Base-by-base conservation (phyloP, 1,140 invertebrate genomes). In the Drosophila hydei region DNA sequence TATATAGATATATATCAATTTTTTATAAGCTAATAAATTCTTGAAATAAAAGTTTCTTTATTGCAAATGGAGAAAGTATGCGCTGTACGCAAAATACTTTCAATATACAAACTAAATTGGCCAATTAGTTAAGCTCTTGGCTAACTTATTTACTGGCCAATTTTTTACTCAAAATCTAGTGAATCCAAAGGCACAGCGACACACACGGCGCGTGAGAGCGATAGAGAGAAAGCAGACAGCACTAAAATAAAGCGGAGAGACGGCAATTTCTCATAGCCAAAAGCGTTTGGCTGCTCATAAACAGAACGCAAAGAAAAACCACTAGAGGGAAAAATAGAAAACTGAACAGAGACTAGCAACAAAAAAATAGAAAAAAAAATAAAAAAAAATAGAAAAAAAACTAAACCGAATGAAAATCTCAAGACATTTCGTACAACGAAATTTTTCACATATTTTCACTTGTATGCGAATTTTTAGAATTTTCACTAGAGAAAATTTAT, bases 361-460 rank as follows among this genome's bases (percentile, higher is more conserved):
- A 68, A 51, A 19, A 30, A 58, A 71, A 16, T 56, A 58, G 61
- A 67, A 42, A 18, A 43, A 55, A 62, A 50, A 52, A 56, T 43
- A 48, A 61, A 69, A 61, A 55, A 71, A 47, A 62, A 62, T 69
- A 60, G 50, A 61, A 42, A 71, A 64, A 77, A 72, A 72, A 83
- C 72, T 71, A 68, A 83, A 75, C 63, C 75, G 51, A 89, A 79
- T 79, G 84, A 88, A 88, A 88, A 88, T 89, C 72, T 76, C 59
- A 69, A 73, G 79, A 83, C 84, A 88, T 88, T 88, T 88, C 75
- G 78, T 83, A 78, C 78, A 88, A 89, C 79, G 76, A 89, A 72
- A 89, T 89, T 89, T 89, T 89, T 89, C 84, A 89, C 84, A 89
- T 89, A 89, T 89, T 89, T 89, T 89, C 79, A 85, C 69, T 84